Percentiles rank a stretch among this genome's conserved stretches.
Evolutionary conservation across 30 jellyfish, hydroid and myxozoan genomes (phyloP).

Genomic region (Hydractinia echinata): DNA sequence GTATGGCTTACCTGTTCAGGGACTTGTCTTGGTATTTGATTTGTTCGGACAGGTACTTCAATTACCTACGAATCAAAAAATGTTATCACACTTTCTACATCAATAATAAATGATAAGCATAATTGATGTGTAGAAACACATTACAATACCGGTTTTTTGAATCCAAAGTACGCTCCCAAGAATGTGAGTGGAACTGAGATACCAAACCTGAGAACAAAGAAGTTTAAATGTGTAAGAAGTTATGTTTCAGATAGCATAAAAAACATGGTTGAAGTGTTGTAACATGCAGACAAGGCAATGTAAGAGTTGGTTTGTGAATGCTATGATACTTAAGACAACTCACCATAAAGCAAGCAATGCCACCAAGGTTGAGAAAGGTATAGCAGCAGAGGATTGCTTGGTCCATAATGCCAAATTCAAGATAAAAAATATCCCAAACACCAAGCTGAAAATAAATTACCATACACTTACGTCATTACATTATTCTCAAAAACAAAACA

Average conservation of each 20-base stretch:
- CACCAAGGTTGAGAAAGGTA: slow-evolving; percentile 86
- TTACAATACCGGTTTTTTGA: slow-evolving; percentile 65
- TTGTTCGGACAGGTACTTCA: slow-evolving; percentile 87
- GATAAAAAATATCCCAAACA: slow-evolving; percentile 72
- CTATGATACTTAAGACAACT: slow-evolving; percentile 8
- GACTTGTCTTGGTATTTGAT: slow-evolving; percentile 92
- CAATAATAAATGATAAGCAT: no score
- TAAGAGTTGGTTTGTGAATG: background rate
- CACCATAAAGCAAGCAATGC: slow-evolving; percentile 92
- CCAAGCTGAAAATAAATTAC: slow-evolving; percentile 34
- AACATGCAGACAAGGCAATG: background rate
- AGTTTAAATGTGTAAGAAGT: background rate
- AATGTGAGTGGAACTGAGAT: slow-evolving; percentile 92
- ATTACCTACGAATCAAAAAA: slow-evolving; percentile 48
- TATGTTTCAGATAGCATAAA: background rate
- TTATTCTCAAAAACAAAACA: background rate
- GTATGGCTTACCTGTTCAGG: slow-evolving; percentile 72
- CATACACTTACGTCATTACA: background rate
- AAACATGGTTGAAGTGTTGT: no score
- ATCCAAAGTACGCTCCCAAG: slow-evolving; percentile 95
- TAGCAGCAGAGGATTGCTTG: slow-evolving; percentile 91
- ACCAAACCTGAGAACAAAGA: slow-evolving; percentile 68
- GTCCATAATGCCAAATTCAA: slow-evolving; percentile 88
- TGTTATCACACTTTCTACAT: no score
- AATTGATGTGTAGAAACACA: no score